Evolutionary conservation across 1,140 invertebrate species (phyloP).

Genomic region (Berghia stephanieae): DNA sequence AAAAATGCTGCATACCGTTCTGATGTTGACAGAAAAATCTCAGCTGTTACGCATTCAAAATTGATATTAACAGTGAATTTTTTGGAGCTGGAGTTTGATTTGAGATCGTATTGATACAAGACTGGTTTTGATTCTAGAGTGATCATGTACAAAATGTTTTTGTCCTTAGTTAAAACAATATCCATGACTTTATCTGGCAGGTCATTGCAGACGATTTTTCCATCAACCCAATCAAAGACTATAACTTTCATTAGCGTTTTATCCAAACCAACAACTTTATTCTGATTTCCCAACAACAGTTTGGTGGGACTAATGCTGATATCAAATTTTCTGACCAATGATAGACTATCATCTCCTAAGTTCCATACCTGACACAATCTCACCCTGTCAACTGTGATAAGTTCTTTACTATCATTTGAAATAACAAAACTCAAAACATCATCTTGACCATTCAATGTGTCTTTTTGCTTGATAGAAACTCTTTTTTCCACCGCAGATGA

Average conservation of each 20-base stretch:
- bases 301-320: slow-evolving; percentile 36
- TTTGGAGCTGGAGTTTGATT: slow-evolving; percentile 30
- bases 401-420: slow-evolving; percentile 26
- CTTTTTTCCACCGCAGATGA: too few relatives aligned
- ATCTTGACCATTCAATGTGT: slow-evolving; percentile 35
- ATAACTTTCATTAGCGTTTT: slow-evolving; percentile 16
- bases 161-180: slow-evolving; percentile 32
- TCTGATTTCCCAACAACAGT: slow-evolving; percentile 13
- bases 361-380: slow-evolving; percentile 40
- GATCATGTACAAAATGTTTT: slow-evolving; percentile 29
- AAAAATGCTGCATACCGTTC: slow-evolving; percentile 38
- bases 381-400: slow-evolving; percentile 40
- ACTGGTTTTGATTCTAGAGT: slow-evolving; percentile 28
- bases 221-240: not conserved
- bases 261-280: slow-evolving; percentile 11
- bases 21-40: slow-evolving; percentile 39
- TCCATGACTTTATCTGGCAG: slow-evolving; percentile 35
- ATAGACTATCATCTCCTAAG: slow-evolving; percentile 5
- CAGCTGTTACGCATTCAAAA: slow-evolving; percentile 39
- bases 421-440: slow-evolving; percentile 35
- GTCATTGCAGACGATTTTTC: slow-evolving; percentile 12
- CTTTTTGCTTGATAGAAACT: not conserved
- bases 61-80: slow-evolving; percentile 40
- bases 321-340: slow-evolving; percentile 28
- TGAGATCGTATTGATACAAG: slow-evolving; percentile 42